Conservation (phyloP, 2,797 vertebrate species). For the Clamator glandarius region DNA sequence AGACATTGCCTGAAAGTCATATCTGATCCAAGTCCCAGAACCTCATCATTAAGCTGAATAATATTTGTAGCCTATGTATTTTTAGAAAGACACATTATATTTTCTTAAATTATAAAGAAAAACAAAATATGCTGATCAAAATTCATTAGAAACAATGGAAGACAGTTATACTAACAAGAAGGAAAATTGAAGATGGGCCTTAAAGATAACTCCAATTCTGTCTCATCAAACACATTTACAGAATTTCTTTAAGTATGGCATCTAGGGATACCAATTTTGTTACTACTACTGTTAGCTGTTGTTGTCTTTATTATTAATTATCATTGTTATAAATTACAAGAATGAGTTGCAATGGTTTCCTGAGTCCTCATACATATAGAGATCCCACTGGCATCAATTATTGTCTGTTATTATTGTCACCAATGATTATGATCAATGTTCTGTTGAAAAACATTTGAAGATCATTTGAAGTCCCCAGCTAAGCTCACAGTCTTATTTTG, state of each 20-base stretch:
- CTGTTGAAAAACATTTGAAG: not conserved
- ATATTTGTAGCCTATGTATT: not conserved
- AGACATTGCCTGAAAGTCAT: not conserved
- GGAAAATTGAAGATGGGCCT: not conserved
- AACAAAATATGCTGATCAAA: not conserved
- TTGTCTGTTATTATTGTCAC: not conserved
- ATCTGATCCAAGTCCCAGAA: not conserved
- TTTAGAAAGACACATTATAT: not conserved
- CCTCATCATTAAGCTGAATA: not conserved
- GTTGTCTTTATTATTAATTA: not conserved
- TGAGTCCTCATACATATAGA: not conserved
- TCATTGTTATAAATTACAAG: not conserved
- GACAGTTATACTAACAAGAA: not conserved
- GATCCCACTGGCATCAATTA: not conserved
- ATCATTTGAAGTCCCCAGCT: not conserved
- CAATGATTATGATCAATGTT: not conserved
- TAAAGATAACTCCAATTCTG: not conserved
- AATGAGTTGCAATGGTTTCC: not conserved
- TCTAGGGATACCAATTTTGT: not conserved
- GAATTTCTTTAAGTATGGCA: not conserved
- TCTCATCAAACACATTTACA: not conserved
- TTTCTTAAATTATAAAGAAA: not conserved
- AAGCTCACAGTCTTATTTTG: not conserved
- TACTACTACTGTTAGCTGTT: not conserved
- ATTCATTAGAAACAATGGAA: not conserved